phyloP scores from a whole-genome alignment of 1,140 invertebrate genomes.

The Psix sp. region DNA sequence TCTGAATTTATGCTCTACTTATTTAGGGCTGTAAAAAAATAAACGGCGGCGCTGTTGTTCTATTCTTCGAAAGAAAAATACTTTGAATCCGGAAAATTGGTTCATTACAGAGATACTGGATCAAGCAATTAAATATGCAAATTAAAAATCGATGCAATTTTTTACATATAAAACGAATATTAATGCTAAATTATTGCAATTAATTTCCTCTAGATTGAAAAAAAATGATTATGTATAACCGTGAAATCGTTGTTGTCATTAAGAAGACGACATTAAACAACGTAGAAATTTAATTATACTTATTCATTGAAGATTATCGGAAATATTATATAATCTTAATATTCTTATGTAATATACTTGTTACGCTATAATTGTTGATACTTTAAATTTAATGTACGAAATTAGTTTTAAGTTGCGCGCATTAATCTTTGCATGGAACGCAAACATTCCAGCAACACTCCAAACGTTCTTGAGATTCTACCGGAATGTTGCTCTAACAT shows the following conservation, averaged over 20 bases:
- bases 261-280: too few relatives aligned
- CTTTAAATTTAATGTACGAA: constrained; percentile 22
- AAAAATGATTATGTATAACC: too few relatives aligned
- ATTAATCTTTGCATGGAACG: constrained; percentile 37
- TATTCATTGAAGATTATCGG: neutral
- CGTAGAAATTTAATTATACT: too few relatives aligned
- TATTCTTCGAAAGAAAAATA: neutral
- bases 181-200: too few relatives aligned
- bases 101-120: neutral
- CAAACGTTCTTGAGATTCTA: constrained; percentile 30
- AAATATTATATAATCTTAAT: constrained; percentile 1
- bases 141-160: too few relatives aligned
- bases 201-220: too few relatives aligned
- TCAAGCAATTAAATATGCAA: too few relatives aligned
- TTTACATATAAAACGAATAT: too few relatives aligned
- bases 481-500: constrained; percentile 19
- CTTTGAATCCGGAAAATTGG: neutral
- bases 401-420: constrained; percentile 8
- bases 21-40: constrained; percentile 15
- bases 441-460: constrained; percentile 29
- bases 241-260: too few relatives aligned
- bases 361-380: constrained; percentile 29
- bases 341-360: constrained; percentile 28
- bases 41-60: too few relatives aligned
- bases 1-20: constrained; percentile 9